Base-by-base conservation (phyloP, 2,888 invertebrate genomes). In the Drosophila histrio region DNA sequence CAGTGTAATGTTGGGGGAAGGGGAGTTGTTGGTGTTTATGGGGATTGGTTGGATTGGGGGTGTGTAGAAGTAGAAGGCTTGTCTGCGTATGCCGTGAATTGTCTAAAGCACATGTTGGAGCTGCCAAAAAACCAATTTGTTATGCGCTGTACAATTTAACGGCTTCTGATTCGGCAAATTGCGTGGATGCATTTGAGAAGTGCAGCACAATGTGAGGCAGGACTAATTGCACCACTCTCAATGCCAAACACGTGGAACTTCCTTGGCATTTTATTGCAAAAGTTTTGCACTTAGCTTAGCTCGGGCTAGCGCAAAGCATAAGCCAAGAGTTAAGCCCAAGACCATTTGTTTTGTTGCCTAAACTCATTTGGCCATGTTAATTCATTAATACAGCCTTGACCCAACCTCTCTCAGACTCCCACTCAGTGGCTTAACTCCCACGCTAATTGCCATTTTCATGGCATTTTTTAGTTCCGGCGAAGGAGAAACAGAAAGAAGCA, bases 311-410 rank as follows among this genome's bases (percentile, higher is more conserved):
- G 8, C 24, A 39, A 49, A 53, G 49, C 59, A 58, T 22, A 28
- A 61, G 75, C 53, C 61, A 57, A 61, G 56, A 73, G 59, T 43
- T 64, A 60, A 70, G 61, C 28, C 39, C 39, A 63, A 50, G 58
- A 70, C 84, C 85, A 80, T 83, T 88, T 80, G 67, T 65, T 70
- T 61, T 70, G 67, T 61, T 88, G 77, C 77, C 72, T 64, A 58
- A 79, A 73, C 88, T 72, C 88, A 86, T 86, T 89, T 89, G 72
- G 70, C 72, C 88, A 66, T 86, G 87, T 85, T 86, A 88, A 88
- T 85, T 86, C 89, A 85, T 89, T 85, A 85, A 85, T 86, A 74
- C 72, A 63, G 66, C 67, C 71, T 67, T 80, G 65, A 77, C 59
- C 67, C 62, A 56, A 36, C 59, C 49, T 38, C 34, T 38, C 15